phyloP scores from a whole-genome alignment of 2,888 invertebrate genomes.

The Aphodius granarius region DNA sequence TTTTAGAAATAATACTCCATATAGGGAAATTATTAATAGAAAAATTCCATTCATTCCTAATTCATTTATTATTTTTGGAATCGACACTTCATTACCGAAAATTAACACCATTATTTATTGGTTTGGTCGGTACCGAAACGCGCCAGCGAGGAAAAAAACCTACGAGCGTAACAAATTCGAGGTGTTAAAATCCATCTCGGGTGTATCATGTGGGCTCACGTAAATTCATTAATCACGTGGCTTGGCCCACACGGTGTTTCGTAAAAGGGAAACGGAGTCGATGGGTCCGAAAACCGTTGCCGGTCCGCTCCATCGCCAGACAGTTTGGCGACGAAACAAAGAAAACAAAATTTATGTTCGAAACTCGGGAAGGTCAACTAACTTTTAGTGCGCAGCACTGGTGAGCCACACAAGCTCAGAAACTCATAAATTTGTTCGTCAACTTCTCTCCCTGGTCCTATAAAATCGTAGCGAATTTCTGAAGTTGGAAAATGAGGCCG shows the following conservation, averaged over 20 bases:
- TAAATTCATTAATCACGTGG: conserved; percentile 27
- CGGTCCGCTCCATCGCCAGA: conserved; percentile 27
- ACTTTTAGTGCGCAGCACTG: conserved; percentile 28
- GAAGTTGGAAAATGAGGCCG: neutral
- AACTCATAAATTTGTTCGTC: conserved; percentile 33
- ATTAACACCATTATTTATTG: conserved; percentile 35
- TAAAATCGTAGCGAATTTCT: neutral
- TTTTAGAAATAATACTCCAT: too few relatives aligned
- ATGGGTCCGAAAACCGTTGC: neutral
- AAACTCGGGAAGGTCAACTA: conserved; percentile 33
- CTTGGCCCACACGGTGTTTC: conserved; percentile 11
- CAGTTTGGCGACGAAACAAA: conserved; percentile 41
- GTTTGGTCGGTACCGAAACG: conserved; percentile 19
- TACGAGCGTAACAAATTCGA: conserved; percentile 36
- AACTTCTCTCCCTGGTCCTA: conserved; percentile 2
- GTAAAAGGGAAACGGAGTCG: neutral
- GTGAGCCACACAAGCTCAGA: conserved; percentile 24
- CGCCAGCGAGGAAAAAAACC: conserved; percentile 13
- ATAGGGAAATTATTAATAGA: neutral
- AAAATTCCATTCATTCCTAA: neutral
- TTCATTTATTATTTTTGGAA: neutral
- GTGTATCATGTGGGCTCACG: conserved; percentile 27
- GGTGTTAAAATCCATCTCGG: conserved; percentile 38
- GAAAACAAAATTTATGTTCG: conserved; percentile 35
- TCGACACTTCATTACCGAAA: neutral